These are phyloP conservation scores for Drosophila neotestacea DNA, from an alignment of 2,888 invertebrate species.

Conservation along the genomic window DNA sequence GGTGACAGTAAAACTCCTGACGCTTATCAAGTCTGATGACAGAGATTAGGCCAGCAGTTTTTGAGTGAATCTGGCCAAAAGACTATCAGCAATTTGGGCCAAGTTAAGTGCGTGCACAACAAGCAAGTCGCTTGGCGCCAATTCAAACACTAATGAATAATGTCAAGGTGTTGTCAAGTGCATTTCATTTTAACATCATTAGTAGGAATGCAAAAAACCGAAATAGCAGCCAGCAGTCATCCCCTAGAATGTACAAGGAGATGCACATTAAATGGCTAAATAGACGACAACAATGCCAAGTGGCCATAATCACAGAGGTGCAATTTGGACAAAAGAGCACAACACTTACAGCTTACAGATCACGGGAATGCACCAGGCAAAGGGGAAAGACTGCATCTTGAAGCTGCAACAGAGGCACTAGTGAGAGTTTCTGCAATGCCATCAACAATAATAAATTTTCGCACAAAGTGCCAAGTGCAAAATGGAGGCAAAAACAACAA, in stretches of 20 bases:
- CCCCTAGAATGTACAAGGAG: slow-evolving; percentile 19
- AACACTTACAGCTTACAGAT: slow-evolving; percentile 41
- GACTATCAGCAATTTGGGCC: slow-evolving; percentile 8
- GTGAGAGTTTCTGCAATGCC: slow-evolving; percentile 45
- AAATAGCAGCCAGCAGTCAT: slow-evolving; percentile 29
- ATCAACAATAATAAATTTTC: slow-evolving; percentile 75
- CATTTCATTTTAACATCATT: slow-evolving; percentile 68
- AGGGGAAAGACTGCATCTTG: slow-evolving; percentile 7
- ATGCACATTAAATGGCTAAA: slow-evolving; percentile 64
- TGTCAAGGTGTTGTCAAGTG: slow-evolving; percentile 81
- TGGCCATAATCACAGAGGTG: slow-evolving; percentile 81
- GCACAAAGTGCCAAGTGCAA: slow-evolving; percentile 72
- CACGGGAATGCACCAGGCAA: neutral
- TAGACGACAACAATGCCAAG: slow-evolving; percentile 60
- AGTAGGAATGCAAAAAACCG: slow-evolving; percentile 40
- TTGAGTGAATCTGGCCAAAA: neutral
- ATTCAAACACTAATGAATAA: slow-evolving; percentile 70
- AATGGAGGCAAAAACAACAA: slow-evolving; percentile 64
- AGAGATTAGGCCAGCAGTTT: slow-evolving; percentile 51
- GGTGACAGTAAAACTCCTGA: slow-evolving; percentile 13
- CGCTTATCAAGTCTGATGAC: slow-evolving; percentile 31
- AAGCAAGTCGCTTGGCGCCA: slow-evolving; percentile 33
- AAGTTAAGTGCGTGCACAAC: slow-evolving; percentile 47
- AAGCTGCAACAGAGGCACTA: neutral
- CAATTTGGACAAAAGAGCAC: slow-evolving; percentile 66